Base-by-base conservation (phyloP, 2,797 vertebrate genomes). In the Podarcis lilfordi region DNA sequence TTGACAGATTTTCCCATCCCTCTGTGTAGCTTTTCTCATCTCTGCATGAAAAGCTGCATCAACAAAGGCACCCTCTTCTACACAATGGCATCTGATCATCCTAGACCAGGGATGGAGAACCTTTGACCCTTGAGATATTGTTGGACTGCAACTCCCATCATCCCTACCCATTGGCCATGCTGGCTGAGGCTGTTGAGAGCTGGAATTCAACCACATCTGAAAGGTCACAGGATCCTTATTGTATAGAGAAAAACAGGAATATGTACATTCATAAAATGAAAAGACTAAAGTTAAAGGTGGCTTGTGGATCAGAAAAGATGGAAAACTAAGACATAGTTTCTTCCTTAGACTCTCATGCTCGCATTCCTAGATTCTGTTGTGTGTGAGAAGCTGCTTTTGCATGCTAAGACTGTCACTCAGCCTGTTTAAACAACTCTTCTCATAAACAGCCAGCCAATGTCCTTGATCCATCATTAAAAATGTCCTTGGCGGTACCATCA, bases 381-480 rank as follows among this genome's bases (percentile, higher is more conserved):
- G 43, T 74, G 68, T 86, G 83, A 85, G 76, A 64, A 74, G 2
- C 74, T 86, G 90, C 40, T 69, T 89, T 90, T 91, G 40, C 0
- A 4, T 86, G 77, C 82, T 84, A 81, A 85, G 1, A 29, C 76
- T 89, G 79, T 74, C 91, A 86, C 77, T 93, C 91, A 35, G 43
- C n/a, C 71, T 93, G 90, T 69, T 92, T 89, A 84, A 91, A 90
- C 71, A 82, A 0, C 0, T 10, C 66, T 72, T 79, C 86, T 92
- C 91, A 55, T 75, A 87, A 88, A 74, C 80, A 92, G 25, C n/a
- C 40, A 85, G 80, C 0, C 71, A 0, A 40, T 81, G 89, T 77
- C 94, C 93, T 95, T 94, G 91, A 86, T 93, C 81, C 85, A 68
- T 91, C 94, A 85, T 94, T 94, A 91, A 89, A 91, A 93, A 72